Conservation (phyloP, 2,888 invertebrate species). For the Lycophotia porphyrea region DNA sequence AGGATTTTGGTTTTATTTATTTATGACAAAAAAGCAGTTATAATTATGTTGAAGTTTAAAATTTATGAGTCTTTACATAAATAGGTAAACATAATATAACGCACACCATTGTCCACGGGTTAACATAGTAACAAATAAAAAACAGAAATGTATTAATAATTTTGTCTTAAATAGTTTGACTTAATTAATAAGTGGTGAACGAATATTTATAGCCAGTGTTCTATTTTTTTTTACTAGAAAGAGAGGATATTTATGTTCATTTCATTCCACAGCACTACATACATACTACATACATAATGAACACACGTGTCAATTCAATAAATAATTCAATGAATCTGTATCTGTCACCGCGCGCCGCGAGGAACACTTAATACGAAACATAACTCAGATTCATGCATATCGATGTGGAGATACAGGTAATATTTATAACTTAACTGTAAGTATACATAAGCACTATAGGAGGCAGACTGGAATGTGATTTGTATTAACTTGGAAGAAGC, state of each 20-base stretch:
- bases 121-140: not conserved
- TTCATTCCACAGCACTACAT: conserved; percentile 5
- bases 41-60: no score
- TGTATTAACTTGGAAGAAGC: not conserved
- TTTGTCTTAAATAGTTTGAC: not conserved
- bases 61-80: no score
- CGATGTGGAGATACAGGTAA: conserved; percentile 6
- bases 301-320: conserved; percentile 27
- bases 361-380: conserved; percentile 17
- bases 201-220: not conserved
- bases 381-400: conserved; percentile 37
- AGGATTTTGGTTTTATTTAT: no score
- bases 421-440: conserved; percentile 16
- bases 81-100: no score
- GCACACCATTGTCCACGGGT: no score
- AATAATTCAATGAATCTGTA: conserved; percentile 40
- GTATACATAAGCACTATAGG: not conserved
- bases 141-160: not conserved
- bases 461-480: not conserved
- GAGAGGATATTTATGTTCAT: not conserved
- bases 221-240: not conserved
- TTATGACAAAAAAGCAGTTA: no score
- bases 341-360: conserved; percentile 38
- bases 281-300: conserved; percentile 5
- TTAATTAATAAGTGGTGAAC: not conserved